Evolutionary conservation across 2,113 vertebrate genomes (phyloP).

Genomic region (Tricholaema leucomelas): DNA sequence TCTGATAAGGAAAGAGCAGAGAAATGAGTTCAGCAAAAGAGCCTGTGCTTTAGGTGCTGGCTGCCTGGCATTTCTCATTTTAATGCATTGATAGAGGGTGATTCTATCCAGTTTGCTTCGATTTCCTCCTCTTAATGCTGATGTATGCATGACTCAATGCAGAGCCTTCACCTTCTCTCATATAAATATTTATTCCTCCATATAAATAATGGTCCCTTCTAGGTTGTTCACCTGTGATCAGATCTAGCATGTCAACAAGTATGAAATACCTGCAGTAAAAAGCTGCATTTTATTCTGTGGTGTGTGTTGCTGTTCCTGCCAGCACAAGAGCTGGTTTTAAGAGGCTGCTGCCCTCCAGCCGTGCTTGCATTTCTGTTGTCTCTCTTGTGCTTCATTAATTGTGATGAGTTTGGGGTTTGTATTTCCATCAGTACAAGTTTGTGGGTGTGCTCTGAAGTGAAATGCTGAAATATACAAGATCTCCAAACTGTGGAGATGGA

Average conservation of each 20-base stretch:
- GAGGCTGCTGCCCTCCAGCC: not conserved
- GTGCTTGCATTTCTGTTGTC: not conserved
- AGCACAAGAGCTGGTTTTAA: not conserved
- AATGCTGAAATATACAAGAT: not conserved
- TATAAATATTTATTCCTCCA: slow-evolving; percentile 40
- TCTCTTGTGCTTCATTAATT: not conserved
- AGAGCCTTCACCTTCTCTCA: not conserved
- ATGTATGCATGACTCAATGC: not conserved
- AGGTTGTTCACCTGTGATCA: not conserved
- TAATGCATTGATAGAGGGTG: slow-evolving; percentile 1
- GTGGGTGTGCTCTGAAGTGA: not conserved
- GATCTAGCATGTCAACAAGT: not conserved
- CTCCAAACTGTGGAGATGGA: not conserved
- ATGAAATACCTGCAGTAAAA: not conserved
- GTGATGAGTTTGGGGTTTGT: not conserved
- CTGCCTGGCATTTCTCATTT: slow-evolving; percentile 14
- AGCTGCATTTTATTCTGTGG: not conserved
- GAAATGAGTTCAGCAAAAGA: not conserved
- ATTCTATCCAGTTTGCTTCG: slow-evolving; percentile 22
- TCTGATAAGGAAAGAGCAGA: not conserved
- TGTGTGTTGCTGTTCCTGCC: not conserved
- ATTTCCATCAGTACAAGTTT: not conserved
- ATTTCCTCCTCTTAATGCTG: slow-evolving; percentile 8
- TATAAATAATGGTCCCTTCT: not conserved
- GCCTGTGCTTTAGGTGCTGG: not conserved